A percentile compares a stretch with the other conserved stretches of the same genome.
Evolutionary conservation across 1,140 invertebrate genomes (phyloP).

Genomic region (Heterodera carotae): DNA sequence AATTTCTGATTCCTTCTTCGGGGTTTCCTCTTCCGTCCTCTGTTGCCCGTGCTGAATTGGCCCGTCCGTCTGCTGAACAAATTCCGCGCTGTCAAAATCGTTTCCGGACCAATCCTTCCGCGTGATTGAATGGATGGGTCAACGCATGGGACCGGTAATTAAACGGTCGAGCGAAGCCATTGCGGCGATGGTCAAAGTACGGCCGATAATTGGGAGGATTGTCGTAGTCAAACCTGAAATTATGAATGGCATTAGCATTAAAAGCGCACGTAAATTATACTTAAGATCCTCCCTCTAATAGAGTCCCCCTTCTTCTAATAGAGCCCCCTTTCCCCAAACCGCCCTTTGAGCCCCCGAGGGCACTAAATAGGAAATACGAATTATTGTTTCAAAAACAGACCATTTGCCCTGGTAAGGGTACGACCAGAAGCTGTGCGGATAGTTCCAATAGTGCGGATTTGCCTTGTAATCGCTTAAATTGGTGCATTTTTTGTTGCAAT

Average conservation of each 20-base stretch:
- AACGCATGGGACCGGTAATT: constrained; percentile 28
- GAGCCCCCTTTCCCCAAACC: too few species aligned
- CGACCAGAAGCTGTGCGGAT: constrained; percentile 28
- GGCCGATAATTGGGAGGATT: constrained; percentile 32
- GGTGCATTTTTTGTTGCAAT: neutral
- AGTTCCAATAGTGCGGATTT: constrained; percentile 35
- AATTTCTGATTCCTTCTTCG: neutral
- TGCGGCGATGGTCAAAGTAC: constrained; percentile 18
- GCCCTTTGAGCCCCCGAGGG: too few species aligned
- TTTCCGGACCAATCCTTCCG: constrained; percentile 23
- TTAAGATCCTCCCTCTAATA: too few species aligned
- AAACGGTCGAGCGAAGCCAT: constrained; percentile 15
- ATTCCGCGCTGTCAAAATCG: constrained; percentile 12
- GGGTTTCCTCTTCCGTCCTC: neutral
- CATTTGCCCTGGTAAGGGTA: constrained; percentile 33
- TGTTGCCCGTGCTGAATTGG: neutral
- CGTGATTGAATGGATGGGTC: constrained; percentile 8
- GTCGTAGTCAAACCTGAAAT: constrained; percentile 34
- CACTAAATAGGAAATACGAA: too few species aligned
- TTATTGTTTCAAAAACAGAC: too few species aligned
- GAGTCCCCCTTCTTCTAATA: too few species aligned
- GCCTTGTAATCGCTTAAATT: constrained; percentile 27
- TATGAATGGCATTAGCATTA: neutral
- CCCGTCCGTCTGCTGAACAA: neutral
- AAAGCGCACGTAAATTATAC: too few species aligned